Evolutionary conservation across 2,888 invertebrate species (phyloP), one percentile per base, ranked within the genome.

Genomic region (Lingula anatina): DNA sequence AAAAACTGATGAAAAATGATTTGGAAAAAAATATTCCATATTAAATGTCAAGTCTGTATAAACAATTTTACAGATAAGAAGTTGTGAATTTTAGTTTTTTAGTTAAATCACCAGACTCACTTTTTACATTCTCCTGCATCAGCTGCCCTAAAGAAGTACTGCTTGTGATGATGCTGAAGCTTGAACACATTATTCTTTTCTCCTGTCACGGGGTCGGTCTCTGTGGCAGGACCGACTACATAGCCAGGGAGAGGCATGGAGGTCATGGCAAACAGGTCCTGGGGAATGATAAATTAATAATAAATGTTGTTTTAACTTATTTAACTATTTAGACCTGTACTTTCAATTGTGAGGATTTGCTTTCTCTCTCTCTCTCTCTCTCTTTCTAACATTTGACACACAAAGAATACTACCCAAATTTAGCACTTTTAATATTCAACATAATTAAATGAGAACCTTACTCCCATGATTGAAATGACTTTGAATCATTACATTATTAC

Each of bases 201-300:
- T 0, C 54, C 55, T 12, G 44, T 51, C n/a, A n/a, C n/a, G n/a
- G n/a, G n/a, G 25, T 67, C 64, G 5, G 56, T 44, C 7, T 66
- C 65, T 2, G 61, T 59, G 3, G 62, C 77, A 49, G 76, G 73
- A 24, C 76, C 75, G 5, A 82, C 79, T 9, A 75, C 68, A 59
- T 81, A 82, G 27, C 83, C 83, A 5, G 83, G 83, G 66, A 84
- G 75, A 1, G 83, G 83, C n/a, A 82, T 80, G 0, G 83, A 82
- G 0, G 81, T 81, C 62, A 82, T 69, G 7, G 84, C 83, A 66
- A 76, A 70, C 1, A 71, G 74, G 57, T 82, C 82, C 59, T 77
- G 70, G n/a, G n/a, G n/a, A n/a, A n/a, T n/a, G n/a, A n/a, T n/a
- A n/a, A n/a, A n/a, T 15, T 15, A 31, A 12, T 15, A 31, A 31